phyloP scores from a whole-genome alignment of 2,888 invertebrate species.

The Conistra vaccinii region DNA sequence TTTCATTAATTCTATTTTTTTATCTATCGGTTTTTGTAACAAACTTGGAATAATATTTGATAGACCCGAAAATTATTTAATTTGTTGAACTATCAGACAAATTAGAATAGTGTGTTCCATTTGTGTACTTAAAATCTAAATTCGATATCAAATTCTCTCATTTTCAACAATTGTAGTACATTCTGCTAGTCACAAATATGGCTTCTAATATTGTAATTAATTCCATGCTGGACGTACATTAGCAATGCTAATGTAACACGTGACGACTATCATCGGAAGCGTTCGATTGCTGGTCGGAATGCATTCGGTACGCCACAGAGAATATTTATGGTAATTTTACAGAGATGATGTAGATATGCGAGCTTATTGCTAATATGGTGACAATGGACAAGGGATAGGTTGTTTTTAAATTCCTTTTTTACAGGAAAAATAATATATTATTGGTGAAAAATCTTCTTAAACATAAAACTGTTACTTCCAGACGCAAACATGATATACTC shows the following conservation, averaged over 20 bases:
- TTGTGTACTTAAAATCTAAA: no score
- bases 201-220: constrained; percentile 63
- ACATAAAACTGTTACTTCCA: neutral
- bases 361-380: constrained; percentile 16
- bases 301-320: constrained; percentile 51
- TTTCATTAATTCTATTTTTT: no score
- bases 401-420: neutral
- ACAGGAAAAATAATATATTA: neutral
- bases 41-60: no score
- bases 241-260: constrained; percentile 65
- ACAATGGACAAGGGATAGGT: neutral
- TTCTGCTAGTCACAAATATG: constrained; percentile 42
- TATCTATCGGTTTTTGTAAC: neutral
- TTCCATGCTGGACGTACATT: constrained; percentile 59
- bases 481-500: neutral
- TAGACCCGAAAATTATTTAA: no score
- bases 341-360: constrained; percentile 38
- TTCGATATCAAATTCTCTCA: no score
- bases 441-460: neutral
- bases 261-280: constrained; percentile 59
- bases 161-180: neutral
- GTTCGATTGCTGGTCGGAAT: constrained; percentile 56
- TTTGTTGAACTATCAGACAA: no score
- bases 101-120: no score
- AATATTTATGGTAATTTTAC: constrained; percentile 65